phyloP scores from a whole-genome alignment of 2,888 invertebrate species.

The Aradus depressus region DNA sequence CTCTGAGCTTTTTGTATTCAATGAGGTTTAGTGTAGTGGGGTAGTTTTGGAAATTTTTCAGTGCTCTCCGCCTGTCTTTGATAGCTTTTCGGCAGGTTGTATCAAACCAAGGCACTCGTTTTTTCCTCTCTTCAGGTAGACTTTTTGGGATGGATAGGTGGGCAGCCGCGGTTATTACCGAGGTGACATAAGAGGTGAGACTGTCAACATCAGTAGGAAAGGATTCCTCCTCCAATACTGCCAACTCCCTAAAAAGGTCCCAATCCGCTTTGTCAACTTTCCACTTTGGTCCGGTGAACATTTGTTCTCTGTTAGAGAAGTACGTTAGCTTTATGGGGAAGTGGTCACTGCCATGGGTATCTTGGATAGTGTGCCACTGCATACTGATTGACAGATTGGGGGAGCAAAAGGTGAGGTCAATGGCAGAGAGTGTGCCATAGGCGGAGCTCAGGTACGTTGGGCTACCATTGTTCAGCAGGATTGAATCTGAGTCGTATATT shows the following conservation, averaged over 20 bases:
- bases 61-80: too few relatives aligned
- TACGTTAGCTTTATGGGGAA: neutral
- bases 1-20: too few relatives aligned
- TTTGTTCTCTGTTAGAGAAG: neutral
- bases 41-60: too few relatives aligned
- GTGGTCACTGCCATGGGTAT: neutral
- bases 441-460: neutral
- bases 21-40: too few relatives aligned
- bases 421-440: neutral
- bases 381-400: neutral
- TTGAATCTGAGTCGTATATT: neutral
- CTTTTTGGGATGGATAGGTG: too few relatives aligned
- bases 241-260: neutral
- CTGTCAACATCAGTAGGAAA: too few relatives aligned
- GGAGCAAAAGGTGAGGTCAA: neutral
- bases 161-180: too few relatives aligned
- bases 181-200: too few relatives aligned
- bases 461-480: neutral
- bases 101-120: too few relatives aligned
- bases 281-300: neutral
- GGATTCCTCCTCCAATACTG: too few relatives aligned
- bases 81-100: too few relatives aligned
- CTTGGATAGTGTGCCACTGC: neutral
- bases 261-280: neutral
- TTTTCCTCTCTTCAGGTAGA: too few relatives aligned